Base-by-base conservation (phyloP, 2,797 vertebrate genomes). In the Sparidentex hasta region DNA sequence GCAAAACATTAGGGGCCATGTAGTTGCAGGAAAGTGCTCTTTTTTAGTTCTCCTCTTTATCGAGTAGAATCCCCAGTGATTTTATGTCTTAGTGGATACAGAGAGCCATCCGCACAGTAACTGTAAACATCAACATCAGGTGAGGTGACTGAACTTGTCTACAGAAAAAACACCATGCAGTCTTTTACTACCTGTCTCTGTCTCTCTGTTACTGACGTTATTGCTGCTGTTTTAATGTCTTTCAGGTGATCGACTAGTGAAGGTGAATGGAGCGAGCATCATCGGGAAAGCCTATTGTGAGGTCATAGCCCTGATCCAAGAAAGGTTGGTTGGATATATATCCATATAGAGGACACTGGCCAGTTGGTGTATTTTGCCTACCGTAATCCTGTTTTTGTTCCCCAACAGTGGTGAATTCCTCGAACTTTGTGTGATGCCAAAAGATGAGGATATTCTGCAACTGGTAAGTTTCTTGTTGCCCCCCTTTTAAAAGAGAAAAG, bases 381-480 rank as follows among this genome's bases (percentile, higher is more conserved):
- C 51, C 61, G 47, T 62, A 41, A 81, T 7, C 57, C 0, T 71
- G 27, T 65, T 50, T 55, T 56, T 66, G 21, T 78, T 81, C 20
- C 27, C 44, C 90, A 96, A 80, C 93, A 99, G 98, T 91, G 97
- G 97, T 66, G 95, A 96, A 38, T 92, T 97, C 76, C 94, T 99
- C 87, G 97, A 99, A 87, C 97, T 99, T 85, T 98, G 98, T 84
- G 98, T 99, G 81, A 99, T 99, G 98, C 98, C 98, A 89, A 99
- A 99, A 96, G 98, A 99, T 77, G 98, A 99, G 88, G 98, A 99
- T 83, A 98, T 99, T 79, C 96, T 99, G 72, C 98, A 99, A 41
- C 88, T 99, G 96, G 98, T 99, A 95, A 94, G 97, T 92, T 74
- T 74, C 46, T 17, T 7, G 14, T 33, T 51, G 0, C 0, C 7